These are phyloP conservation scores for Malachius bipustulatus DNA, from an alignment of 2,888 invertebrate genomes.

Conservation along the genomic window DNA sequence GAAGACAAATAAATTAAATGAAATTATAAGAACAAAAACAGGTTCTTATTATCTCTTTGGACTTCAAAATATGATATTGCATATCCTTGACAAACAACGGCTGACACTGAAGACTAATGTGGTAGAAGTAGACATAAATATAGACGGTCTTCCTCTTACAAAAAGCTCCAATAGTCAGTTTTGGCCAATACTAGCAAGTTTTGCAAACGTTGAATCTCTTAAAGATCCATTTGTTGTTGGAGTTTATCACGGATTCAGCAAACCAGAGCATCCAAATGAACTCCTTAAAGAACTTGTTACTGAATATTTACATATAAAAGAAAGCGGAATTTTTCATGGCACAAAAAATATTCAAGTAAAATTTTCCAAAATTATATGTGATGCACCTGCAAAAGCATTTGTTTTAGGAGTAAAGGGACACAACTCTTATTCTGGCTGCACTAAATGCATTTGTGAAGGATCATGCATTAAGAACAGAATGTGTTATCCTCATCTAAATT, in stretches of 20 bases:
- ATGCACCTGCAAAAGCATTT: conserved; percentile 21
- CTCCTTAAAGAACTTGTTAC: conserved; percentile 7
- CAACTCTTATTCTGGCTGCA: conserved; percentile 18
- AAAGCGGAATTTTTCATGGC: conserved; percentile 1
- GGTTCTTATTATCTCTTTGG: too few species aligned
- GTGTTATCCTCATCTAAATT: conserved; percentile 12
- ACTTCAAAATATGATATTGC: too few species aligned
- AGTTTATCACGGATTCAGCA: conserved; percentile 7
- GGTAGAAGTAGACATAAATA: conserved; percentile 14
- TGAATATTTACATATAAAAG: neutral
- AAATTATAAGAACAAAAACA: too few species aligned
- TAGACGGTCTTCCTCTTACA: conserved; percentile 17
- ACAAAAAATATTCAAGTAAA: conserved; percentile 11
- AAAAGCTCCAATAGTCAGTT: conserved; percentile 18
- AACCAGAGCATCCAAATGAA: neutral
- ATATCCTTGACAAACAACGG: too few species aligned
- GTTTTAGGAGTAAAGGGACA: conserved; percentile 20
- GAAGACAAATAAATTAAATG: too few species aligned
- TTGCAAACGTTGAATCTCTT: neutral
- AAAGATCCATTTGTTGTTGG: conserved; percentile 5
- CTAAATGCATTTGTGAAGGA: conserved; percentile 19
- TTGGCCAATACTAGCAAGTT: conserved; percentile 18
- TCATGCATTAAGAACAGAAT: conserved; percentile 11
- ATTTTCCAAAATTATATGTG: conserved; percentile 18
- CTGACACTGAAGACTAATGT: too few species aligned